Evolutionary conservation across 2,797 vertebrate genomes (phyloP).

Genomic region (Rhinophrynus dorsalis): DNA sequence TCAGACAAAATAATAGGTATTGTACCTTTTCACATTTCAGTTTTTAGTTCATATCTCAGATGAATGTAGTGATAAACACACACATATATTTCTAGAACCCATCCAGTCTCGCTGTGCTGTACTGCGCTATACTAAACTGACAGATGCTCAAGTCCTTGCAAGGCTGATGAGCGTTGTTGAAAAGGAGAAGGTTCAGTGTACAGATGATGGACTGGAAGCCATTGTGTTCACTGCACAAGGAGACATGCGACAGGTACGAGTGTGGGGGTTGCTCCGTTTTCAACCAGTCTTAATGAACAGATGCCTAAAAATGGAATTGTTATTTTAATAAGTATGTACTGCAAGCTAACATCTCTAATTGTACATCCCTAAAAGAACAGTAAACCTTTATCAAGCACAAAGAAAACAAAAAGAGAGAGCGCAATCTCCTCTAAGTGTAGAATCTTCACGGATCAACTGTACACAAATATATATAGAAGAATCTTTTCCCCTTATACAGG

Average conservation of each 20-base stretch:
- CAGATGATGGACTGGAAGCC: slow-evolving; percentile 92
- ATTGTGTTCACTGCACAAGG: slow-evolving; percentile 97
- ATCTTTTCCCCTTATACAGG: too few relatives aligned
- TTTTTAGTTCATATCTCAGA: neutral
- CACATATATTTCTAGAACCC: slow-evolving; percentile 71
- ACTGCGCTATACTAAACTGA: slow-evolving; percentile 91
- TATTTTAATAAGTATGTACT: too few relatives aligned
- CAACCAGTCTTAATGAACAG: too few relatives aligned
- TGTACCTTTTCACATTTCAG: neutral
- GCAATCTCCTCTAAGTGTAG: too few relatives aligned
- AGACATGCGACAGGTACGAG: slow-evolving; percentile 94
- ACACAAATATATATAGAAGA: too few relatives aligned
- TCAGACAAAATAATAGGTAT: slow-evolving; percentile 94
- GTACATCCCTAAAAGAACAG: too few relatives aligned
- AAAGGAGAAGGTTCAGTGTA: slow-evolving; percentile 77
- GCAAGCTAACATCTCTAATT: too few relatives aligned
- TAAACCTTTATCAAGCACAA: too few relatives aligned
- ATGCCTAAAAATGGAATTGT: too few relatives aligned
- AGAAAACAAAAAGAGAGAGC: too few relatives aligned
- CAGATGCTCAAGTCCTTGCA: slow-evolving; percentile 85
- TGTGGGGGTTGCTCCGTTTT: neutral
- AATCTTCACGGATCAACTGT: too few relatives aligned
- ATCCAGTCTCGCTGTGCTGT: slow-evolving; percentile 96
- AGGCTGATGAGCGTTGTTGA: slow-evolving; percentile 86
- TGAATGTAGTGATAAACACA: neutral